Evolutionary conservation across 53 echinoderm and acorn worm genomes (phyloP), one percentile per base, ranked within the genome.

Genomic region (Astropecten irregularis): DNA sequence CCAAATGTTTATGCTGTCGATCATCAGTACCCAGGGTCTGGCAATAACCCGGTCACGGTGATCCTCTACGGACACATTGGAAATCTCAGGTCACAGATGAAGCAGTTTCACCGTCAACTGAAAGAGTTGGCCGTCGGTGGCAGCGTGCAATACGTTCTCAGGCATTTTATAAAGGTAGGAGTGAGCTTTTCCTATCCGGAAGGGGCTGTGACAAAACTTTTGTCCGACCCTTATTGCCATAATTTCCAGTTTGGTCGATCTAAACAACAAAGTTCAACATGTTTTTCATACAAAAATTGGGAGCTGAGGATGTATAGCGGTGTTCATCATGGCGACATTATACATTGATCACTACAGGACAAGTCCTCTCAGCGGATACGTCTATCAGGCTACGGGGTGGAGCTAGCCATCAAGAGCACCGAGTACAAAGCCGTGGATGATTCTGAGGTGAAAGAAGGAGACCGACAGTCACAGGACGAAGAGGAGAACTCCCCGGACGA

Each of bases 391-490:
- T 96, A 96, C 21, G 97, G 97, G 15, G 97, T 96, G 10, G 97
- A 99, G 62, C 81, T 94, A 9, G 99, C 99, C 59, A 99, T 99
- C 66, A 99, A 99, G 83, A 99, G 99, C 82, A 99, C 99, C 0
- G 99, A 99, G 71, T 99, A 99, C 82, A 99, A 99, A 37, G 99
- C 99, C 0, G 92, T 95, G 30, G 94, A 99, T 76, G 94, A 95
- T 59, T 86, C 92, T 18, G 90, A 90, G 86, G 90, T 90, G n/a
- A 94, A 92, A 30, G 94, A 94, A n/a, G 92, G 66, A 11, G 67
- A 76, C n/a, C 21, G 31, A 9, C 68, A 84, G 47, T 79, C 83
- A 7, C 86, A 90, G 0, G 62, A 48, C 0, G 90, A 87, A 23
- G 86, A 86, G 9, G 94, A 92, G 36, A 72, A 95, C n/a, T 85